Evolutionary conservation across 1,140 invertebrate species (phyloP).

Genomic region (Zophobas morio): DNA sequence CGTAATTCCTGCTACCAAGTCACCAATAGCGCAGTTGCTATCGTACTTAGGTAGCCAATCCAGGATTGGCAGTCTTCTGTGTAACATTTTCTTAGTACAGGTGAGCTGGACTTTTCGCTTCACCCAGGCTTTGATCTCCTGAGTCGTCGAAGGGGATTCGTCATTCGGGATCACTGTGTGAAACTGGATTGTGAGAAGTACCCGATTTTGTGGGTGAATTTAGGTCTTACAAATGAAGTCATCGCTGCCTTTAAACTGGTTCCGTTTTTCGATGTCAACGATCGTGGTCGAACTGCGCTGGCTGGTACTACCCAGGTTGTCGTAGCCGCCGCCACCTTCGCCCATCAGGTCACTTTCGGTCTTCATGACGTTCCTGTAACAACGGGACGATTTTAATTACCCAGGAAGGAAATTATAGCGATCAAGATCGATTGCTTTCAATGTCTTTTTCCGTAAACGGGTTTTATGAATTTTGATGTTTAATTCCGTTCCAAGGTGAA

Average conservation of each 20-base stretch:
- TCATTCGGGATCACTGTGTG: slow-evolving; percentile 54
- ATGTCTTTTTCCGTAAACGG: slow-evolving; percentile 14
- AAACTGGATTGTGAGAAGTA: slow-evolving; percentile 20
- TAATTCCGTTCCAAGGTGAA: slow-evolving; percentile 21
- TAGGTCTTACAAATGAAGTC: slow-evolving; percentile 69
- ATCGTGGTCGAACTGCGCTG: slow-evolving; percentile 61
- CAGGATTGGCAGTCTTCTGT: slow-evolving; percentile 80
- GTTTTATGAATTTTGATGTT: neutral
- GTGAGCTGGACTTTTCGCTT: slow-evolving; percentile 63
- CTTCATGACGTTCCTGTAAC: slow-evolving; percentile 28
- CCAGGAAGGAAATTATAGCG: neutral
- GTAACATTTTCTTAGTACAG: slow-evolving; percentile 78
- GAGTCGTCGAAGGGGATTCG: slow-evolving; percentile 45
- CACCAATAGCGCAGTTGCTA: slow-evolving; percentile 72
- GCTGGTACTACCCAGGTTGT: slow-evolving; percentile 66
- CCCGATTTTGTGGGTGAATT: slow-evolving; percentile 28
- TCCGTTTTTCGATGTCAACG: slow-evolving; percentile 46
- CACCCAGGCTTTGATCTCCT: slow-evolving; percentile 61
- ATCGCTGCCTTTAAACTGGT: slow-evolving; percentile 67
- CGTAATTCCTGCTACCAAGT: slow-evolving; percentile 88
- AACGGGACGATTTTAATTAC: neutral
- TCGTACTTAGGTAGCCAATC: slow-evolving; percentile 83
- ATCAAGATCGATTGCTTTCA: slow-evolving; percentile 3
- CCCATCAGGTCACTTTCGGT: slow-evolving; percentile 45
- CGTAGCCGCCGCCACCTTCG: slow-evolving; percentile 63